Evolutionary conservation across 2,888 invertebrate species (phyloP), one percentile per base, ranked within the genome.

Genomic region (Epirrhoe alternata): DNA sequence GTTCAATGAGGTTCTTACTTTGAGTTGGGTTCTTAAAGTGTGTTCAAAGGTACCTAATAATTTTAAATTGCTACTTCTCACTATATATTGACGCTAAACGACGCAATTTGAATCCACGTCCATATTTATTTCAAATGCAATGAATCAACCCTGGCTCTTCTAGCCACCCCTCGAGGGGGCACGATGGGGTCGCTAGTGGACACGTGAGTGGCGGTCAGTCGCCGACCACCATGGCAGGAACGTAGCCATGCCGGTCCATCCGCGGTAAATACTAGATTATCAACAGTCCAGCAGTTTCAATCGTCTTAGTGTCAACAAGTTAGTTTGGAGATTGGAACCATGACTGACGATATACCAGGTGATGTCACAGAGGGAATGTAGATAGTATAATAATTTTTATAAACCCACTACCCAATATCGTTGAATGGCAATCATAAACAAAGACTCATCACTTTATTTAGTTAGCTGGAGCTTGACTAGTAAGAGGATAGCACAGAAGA

Each of bases 311-410:
- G 10, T 8, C 7, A 42, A 42, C 38, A 10, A 42, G 38, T 42
- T n/a, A n/a, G n/a, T n/a, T n/a, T 4, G 12, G 3, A 58, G 38
- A 35, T 5, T 42, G 49, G 31, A 61, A 75, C 74, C 84, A 89
- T 89, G 89, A 82, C 87, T 45, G 92, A 92, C 76, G 92, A 92
- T 73, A 92, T 92, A 81, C 92, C 92, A 89, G 92, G 92, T 92
- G 78, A 73, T 51, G 59, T n/a, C n/a, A 60, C 8, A 14, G 6
- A 14, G 45, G 6, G 6, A 16, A 16, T n/a, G n/a, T n/a, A n/a
- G n/a, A n/a, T n/a, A n/a, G n/a, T n/a, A n/a, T n/a, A n/a, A n/a
- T n/a, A n/a, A n/a, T n/a, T n/a, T n/a, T n/a, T n/a, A n/a, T n/a
- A n/a, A n/a, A 24, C 24, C 24, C 24, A 24, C 24, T 24, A 24